Conservation (phyloP, 2,888 invertebrate genomes). For the Strigamia crassipes region DNA sequence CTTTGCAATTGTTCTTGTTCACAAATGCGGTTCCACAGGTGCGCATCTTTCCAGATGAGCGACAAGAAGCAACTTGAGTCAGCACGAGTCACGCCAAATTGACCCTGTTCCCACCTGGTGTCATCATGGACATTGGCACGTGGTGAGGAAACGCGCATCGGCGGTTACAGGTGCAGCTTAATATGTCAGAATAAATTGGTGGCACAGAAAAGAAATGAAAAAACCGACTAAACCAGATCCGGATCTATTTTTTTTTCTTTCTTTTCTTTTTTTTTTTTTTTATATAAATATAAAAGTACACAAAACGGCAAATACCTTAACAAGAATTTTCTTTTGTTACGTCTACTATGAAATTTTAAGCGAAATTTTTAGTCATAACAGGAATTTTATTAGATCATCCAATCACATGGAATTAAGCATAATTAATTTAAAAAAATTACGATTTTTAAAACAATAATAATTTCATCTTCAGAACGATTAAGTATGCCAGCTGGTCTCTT, state of each 20-base stretch:
- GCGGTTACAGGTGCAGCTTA: conserved; percentile 25
- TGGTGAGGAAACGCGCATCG: conserved; percentile 15
- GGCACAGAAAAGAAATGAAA: conserved; percentile 42
- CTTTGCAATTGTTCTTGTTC: conserved; percentile 21
- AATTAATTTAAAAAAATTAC: conserved; percentile 3
- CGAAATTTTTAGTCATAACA: conserved; percentile 19
- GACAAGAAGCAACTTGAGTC: conserved; percentile 38
- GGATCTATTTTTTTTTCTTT: not conserved
- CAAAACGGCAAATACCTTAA: conserved; percentile 12
- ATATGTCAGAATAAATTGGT: conserved; percentile 25
- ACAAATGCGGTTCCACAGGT: conserved; percentile 18
- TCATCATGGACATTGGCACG: conserved; percentile 14
- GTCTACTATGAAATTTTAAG: not conserved
- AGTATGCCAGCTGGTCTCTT: not conserved
- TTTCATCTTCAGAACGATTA: not conserved
- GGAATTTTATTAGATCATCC: conserved; percentile 13
- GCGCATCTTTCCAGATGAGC: conserved; percentile 4
- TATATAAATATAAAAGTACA: not conserved
- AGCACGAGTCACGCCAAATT: conserved; percentile 31
- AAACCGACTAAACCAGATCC: conserved; percentile 15
- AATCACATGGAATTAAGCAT: conserved; percentile 22
- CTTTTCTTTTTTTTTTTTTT: not conserved
- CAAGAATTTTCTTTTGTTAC: conserved; percentile 32
- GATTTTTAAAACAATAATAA: not conserved
- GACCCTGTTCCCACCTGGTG: conserved; percentile 33